Conservation (phyloP, 2,888 invertebrate species). For the Chouioia cunea region DNA sequence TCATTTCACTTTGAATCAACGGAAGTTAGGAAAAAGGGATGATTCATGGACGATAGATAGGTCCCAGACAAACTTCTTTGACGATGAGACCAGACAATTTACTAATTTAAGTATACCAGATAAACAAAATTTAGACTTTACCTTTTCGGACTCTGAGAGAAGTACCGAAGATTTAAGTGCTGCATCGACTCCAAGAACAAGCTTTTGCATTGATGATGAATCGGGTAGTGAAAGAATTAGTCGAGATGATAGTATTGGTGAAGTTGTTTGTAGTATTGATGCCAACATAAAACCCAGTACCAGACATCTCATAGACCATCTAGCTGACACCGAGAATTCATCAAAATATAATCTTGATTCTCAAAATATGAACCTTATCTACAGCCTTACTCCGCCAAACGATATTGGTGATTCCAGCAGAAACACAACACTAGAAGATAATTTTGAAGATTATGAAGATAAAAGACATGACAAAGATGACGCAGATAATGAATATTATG, state of each 20-base stretch:
- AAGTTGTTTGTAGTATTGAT: constrained; percentile 57
- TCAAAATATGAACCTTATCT: constrained; percentile 58
- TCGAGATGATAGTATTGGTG: constrained; percentile 55
- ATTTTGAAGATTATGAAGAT: constrained; percentile 37
- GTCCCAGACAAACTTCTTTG: background rate
- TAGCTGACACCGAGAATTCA: constrained; percentile 54
- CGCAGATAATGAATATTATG: background rate
- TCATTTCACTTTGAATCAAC: background rate
- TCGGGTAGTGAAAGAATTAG: constrained; percentile 34
- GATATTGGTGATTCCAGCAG: constrained; percentile 41
- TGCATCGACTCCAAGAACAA: constrained; percentile 18
- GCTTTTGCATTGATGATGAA: constrained; percentile 39
- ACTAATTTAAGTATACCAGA: constrained; percentile 6
- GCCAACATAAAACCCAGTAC: constrained; percentile 53
- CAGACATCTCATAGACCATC: constrained; percentile 45
- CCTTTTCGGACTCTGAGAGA: constrained; percentile 41
- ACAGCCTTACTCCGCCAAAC: constrained; percentile 59
- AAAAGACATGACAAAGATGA: background rate
- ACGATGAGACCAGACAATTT: constrained; percentile 13
- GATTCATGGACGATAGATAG: constrained; percentile 17
- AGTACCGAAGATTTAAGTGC: constrained; percentile 25
- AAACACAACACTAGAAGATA: constrained; percentile 42
- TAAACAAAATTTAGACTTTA: constrained; percentile 32
- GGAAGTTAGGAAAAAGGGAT: constrained; percentile 3
- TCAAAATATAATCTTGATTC: constrained; percentile 60